Evolutionary conservation across 2,888 invertebrate species (phyloP).

Genomic region (Limnephilus lunatus): DNA sequence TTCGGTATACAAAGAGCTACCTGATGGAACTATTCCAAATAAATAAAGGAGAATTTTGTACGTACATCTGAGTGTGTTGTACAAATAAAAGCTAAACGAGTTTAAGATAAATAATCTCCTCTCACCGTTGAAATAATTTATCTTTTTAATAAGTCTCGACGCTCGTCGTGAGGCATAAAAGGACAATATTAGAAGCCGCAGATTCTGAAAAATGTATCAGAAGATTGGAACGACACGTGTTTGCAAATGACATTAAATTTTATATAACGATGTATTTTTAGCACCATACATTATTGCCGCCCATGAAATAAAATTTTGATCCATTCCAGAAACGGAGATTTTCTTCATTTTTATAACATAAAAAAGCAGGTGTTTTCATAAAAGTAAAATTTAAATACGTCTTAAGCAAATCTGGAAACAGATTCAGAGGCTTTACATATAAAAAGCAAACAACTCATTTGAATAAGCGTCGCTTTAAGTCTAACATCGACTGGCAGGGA

Average conservation of each 20-base stretch:
- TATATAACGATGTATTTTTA: background rate
- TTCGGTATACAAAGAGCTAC: slow-evolving; percentile 36
- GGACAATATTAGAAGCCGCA: background rate
- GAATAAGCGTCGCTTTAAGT: background rate
- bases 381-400: slow-evolving; percentile 2
- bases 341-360: background rate
- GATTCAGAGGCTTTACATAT: background rate
- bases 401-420: background rate
- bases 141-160: slow-evolving; percentile 21
- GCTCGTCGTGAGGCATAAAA: background rate
- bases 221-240: background rate
- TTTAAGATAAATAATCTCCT: slow-evolving; percentile 31
- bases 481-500: background rate
- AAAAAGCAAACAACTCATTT: background rate
- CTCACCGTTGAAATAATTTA: slow-evolving; percentile 9
- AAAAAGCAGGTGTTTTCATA: background rate
- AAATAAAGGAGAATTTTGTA: slow-evolving; percentile 21
- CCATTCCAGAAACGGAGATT: background rate
- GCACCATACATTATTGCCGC: background rate
- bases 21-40: slow-evolving; percentile 17
- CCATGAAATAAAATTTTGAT: background rate
- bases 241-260: background rate
- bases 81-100: slow-evolving; percentile 18
- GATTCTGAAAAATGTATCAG: background rate
- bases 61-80: background rate